Conservation (phyloP, 2,888 invertebrate species). For the Drosophila seclusa region DNA sequence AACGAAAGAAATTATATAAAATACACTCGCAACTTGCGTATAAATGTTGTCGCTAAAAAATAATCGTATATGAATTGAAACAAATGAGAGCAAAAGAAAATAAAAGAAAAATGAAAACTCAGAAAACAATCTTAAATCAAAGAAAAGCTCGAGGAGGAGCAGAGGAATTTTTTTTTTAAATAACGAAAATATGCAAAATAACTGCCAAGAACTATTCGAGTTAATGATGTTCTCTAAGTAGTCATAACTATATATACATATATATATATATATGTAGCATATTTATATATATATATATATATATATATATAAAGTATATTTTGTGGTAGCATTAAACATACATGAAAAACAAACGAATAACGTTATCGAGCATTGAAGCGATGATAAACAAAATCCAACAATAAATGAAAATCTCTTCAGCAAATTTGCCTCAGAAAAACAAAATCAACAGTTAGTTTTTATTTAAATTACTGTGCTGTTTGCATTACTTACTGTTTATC, state of each 20-base stretch:
- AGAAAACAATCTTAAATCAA: conserved; percentile 19
- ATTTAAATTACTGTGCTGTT: conserved; percentile 4
- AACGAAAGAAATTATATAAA: conserved; percentile 67
- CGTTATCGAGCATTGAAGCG: neutral
- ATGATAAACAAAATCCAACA: conserved; percentile 23
- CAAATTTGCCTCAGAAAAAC: conserved; percentile 26
- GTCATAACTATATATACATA: conserved; percentile 41
- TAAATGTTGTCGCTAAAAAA: conserved; percentile 9
- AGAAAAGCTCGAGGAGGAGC: conserved; percentile 30
- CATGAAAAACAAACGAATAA: conserved; percentile 14
- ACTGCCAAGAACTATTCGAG: conserved; percentile 83
- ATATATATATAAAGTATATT: conserved; percentile 58
- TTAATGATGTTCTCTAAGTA: conserved; percentile 80
- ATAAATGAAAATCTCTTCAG: conserved; percentile 43
- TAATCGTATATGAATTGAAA: conserved; percentile 25
- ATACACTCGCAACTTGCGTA: conserved; percentile 43
- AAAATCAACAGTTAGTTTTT: conserved; percentile 10
- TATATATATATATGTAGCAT: conserved; percentile 12
- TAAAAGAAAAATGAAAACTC: conserved; percentile 14
- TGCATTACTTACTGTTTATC: conserved; percentile 15
- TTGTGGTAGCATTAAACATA: conserved; percentile 64
- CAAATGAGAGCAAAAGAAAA: conserved; percentile 38
- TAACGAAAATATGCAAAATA: conserved; percentile 73
- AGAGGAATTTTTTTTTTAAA: conserved; percentile 35
- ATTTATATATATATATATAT: conserved; percentile 13